Evolutionary conservation across 2,888 invertebrate genomes (phyloP).

Genomic region (Gastrophysa polygoni): DNA sequence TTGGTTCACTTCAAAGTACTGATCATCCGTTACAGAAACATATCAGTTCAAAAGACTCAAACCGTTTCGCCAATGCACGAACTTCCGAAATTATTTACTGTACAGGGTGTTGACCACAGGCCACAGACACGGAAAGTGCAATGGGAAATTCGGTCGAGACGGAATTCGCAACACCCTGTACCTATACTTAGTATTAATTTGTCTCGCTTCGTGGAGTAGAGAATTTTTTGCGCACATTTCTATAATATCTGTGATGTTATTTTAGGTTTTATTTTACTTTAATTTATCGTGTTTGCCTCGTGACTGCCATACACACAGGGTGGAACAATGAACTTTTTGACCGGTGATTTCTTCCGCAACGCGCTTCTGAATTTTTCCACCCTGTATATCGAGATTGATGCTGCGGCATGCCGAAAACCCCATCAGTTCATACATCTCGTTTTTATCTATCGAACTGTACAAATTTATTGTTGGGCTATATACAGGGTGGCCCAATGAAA

Average conservation of each 20-base stretch:
- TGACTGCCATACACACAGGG: conserved; percentile 11
- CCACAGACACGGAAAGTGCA: too few species aligned
- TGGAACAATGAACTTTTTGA: background rate
- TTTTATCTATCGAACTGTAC: too few species aligned
- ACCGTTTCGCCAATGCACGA: background rate
- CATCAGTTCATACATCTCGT: too few species aligned
- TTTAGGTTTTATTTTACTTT: conserved; percentile 37
- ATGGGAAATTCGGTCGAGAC: too few species aligned
- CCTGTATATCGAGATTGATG: background rate
- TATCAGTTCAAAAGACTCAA: conserved; percentile 3
- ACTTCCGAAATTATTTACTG: background rate
- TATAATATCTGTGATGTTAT: conserved; percentile 44
- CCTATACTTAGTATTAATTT: too few species aligned
- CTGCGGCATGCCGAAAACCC: too few species aligned
- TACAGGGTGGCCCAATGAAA: too few species aligned
- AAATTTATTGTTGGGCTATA: too few species aligned
- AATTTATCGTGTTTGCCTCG: conserved; percentile 30
- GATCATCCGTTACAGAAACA: conserved; percentile 3
- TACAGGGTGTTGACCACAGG: background rate
- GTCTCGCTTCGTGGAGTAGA: background rate
- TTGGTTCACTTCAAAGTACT: background rate
- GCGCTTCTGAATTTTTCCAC: background rate
- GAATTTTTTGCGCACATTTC: conserved; percentile 38
- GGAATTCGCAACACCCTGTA: too few species aligned
- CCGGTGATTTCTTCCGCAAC: too few species aligned